Evolutionary conservation across 2,113 vertebrate genomes (phyloP).

Genomic region (Neodontobutis hainanensis): DNA sequence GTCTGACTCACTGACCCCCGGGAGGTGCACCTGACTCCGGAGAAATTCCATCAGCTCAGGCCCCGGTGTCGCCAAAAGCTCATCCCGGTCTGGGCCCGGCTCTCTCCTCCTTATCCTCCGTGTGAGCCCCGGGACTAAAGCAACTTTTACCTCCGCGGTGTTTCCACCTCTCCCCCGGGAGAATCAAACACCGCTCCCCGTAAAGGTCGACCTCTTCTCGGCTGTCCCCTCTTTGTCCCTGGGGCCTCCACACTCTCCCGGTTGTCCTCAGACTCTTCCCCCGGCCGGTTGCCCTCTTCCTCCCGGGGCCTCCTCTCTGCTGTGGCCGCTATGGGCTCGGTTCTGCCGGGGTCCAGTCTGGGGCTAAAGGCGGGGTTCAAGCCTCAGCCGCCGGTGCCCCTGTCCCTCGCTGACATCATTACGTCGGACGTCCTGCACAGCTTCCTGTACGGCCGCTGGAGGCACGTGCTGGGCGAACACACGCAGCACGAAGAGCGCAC

Average conservation of each 20-base stretch:
- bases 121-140: neutral
- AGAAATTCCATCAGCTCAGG: neutral
- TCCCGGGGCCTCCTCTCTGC: neutral
- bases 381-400: conserved; percentile 80
- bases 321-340: conserved; percentile 85
- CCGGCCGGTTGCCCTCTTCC: neutral
- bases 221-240: neutral
- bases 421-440: conserved; percentile 99
- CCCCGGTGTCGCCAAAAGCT: neutral
- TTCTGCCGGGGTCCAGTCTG: conserved; percentile 88
- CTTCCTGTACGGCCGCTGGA: conserved; percentile 96
- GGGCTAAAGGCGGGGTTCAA: conserved; percentile 89
- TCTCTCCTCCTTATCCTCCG: neutral
- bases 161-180: neutral
- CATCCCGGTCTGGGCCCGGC: neutral
- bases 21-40: no score
- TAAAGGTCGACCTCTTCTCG: neutral
- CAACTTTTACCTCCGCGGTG: neutral
- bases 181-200: neutral
- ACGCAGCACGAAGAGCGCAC: conserved; percentile 87
- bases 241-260: neutral
- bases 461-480: conserved; percentile 93
- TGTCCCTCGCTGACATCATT: conserved; percentile 94
- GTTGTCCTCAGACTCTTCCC: neutral
- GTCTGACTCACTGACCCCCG: no score